Conservation (phyloP, 2,113 vertebrate genomes). For the Megaceryle torquata region DNA sequence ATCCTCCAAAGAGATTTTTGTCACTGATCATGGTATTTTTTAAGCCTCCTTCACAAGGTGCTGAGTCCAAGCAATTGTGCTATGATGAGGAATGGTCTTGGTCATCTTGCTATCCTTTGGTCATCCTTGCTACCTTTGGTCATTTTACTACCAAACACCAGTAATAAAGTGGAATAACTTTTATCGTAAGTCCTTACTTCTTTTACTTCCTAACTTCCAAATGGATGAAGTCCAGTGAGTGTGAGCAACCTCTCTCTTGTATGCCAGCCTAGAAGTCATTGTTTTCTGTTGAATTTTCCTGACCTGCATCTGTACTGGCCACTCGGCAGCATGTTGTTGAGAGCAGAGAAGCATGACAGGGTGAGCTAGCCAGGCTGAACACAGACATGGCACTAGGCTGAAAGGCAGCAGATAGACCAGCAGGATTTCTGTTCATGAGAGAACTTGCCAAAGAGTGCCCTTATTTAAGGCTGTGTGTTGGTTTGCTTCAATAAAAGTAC, state of each 20-base stretch:
- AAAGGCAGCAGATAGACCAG: neutral
- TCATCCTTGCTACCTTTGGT: neutral
- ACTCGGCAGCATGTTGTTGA: neutral
- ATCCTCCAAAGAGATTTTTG: neutral
- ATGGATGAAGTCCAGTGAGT: neutral
- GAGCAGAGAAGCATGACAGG: neutral
- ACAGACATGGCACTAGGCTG: neutral
- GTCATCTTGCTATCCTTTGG: neutral
- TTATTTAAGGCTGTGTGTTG: neutral
- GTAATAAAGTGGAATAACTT: neutral
- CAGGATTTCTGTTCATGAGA: neutral
- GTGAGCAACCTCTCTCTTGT: neutral
- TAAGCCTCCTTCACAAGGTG: neutral
- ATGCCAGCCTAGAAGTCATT: neutral
- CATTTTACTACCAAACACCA: neutral
- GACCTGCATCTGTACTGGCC: neutral
- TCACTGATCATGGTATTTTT: neutral
- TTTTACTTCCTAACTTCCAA: neutral
- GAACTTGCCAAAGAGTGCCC: neutral
- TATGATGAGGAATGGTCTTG: neutral
- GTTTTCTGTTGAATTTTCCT: neutral
- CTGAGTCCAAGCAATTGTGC: neutral
- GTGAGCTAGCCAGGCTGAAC: rapidly evolving
- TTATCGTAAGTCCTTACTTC: neutral
- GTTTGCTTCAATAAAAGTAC: neutral